Evolutionary conservation across 2,888 invertebrate genomes (phyloP).

Genomic region (Argyra leucocephala): DNA sequence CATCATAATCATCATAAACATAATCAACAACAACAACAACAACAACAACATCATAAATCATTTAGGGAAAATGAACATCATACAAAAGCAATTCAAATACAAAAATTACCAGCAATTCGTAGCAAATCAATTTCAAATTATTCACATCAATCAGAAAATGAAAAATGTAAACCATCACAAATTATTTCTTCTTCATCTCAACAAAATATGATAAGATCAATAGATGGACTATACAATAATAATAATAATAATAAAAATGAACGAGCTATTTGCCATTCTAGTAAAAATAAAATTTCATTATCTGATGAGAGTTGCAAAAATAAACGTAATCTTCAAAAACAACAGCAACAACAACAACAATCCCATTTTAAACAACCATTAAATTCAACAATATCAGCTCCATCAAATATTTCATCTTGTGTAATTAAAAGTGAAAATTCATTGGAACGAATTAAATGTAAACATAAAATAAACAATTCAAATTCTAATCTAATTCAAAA

Average conservation of each 20-base stretch:
- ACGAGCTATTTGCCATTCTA: background rate
- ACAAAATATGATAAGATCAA: background rate
- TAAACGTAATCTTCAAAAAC: background rate
- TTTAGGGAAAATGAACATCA: background rate
- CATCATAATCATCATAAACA: background rate
- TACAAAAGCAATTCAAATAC: background rate
- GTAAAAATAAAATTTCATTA: background rate
- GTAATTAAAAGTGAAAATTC: background rate
- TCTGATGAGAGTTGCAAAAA: background rate
- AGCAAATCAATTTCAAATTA: background rate
- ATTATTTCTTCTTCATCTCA: background rate
- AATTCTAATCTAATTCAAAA: background rate
- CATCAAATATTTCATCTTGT: background rate
- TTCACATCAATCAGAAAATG: background rate
- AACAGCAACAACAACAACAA: background rate
- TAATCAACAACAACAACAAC: background rate
- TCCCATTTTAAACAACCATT: background rate
- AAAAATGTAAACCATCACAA: background rate
- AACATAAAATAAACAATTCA: background rate
- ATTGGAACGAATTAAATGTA: constrained; percentile 1
- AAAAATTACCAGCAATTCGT: background rate
- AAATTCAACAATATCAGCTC: background rate
- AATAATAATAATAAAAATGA: background rate
- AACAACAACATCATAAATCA: background rate
- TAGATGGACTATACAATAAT: no score